phyloP scores from a whole-genome alignment of 64 coral and sea anemone species.

The Astreopora myriophthalma region DNA sequence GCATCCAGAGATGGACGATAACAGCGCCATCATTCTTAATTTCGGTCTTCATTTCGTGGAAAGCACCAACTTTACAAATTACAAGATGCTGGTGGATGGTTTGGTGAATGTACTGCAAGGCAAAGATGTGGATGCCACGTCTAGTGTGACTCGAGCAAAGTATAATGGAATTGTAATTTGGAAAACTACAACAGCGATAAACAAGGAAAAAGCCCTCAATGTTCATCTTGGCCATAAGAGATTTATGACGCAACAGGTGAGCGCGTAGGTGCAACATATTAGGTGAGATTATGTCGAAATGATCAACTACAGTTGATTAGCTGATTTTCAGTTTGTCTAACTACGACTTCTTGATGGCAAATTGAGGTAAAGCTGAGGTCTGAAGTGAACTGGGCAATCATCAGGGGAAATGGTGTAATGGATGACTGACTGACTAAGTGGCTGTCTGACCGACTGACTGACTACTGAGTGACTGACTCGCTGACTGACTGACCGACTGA shows the following conservation, averaged over 20 bases:
- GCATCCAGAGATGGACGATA: constrained; percentile 42
- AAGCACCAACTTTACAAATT: constrained; percentile 89
- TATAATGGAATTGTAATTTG: constrained; percentile 71
- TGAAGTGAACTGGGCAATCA: too few relatives aligned
- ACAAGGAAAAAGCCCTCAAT: constrained; percentile 79
- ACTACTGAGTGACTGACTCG: too few relatives aligned
- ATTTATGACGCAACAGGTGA: constrained; percentile 89
- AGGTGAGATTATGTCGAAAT: neutral
- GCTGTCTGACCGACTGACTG: too few relatives aligned
- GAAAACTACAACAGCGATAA: constrained; percentile 91
- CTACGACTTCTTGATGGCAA: too few relatives aligned
- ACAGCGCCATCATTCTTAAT: constrained; percentile 73
- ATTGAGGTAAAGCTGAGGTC: too few relatives aligned
- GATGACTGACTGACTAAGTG: too few relatives aligned
- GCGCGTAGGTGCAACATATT: neutral
- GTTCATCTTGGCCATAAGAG: constrained; percentile 80
- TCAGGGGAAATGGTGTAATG: neutral
- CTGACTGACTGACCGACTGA: too few relatives aligned
- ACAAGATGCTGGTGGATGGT: constrained; percentile 70
- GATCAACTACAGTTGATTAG: too few relatives aligned
- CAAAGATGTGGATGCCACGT: constrained; percentile 1
- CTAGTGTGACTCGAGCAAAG: neutral
- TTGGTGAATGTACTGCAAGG: constrained; percentile 64
- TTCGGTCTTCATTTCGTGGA: constrained; percentile 94
- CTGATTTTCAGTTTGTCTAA: too few relatives aligned